These are phyloP conservation scores for Hirtodrosophila alboralis DNA, from an alignment of 2,888 invertebrate species.

Conservation along the genomic window DNA sequence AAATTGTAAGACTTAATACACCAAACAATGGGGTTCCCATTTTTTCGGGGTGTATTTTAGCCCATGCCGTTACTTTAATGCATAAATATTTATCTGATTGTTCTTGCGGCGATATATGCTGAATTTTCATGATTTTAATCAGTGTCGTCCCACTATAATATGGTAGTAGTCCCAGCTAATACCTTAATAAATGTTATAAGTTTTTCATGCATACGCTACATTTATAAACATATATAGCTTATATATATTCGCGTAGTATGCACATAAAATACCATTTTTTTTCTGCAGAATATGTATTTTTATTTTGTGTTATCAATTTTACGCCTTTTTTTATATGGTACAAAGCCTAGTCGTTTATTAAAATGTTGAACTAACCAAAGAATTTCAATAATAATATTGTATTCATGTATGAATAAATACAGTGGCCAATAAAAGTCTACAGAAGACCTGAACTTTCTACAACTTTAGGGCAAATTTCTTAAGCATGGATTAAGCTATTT, in stretches of 20 bases:
- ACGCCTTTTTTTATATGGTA: conserved; percentile 7
- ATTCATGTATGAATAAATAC: too few relatives aligned
- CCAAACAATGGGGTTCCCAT: conserved; percentile 32
- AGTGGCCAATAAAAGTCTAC: too few relatives aligned
- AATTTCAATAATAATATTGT: too few relatives aligned
- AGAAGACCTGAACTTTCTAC: too few relatives aligned
- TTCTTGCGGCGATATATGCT: conserved; percentile 41
- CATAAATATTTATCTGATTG: conserved; percentile 58
- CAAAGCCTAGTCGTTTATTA: conserved; percentile 1
- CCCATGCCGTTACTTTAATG: conserved; percentile 32
- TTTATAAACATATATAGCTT: conserved; percentile 5
- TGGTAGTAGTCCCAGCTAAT: conserved; percentile 23
- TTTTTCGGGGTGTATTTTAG: too few relatives aligned
- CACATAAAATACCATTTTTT: conserved; percentile 1
- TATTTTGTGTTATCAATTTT: conserved; percentile 2
- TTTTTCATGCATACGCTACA: conserved; percentile 26
- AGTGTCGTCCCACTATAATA: conserved; percentile 38
- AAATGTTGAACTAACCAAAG: too few relatives aligned
- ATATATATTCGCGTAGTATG: too few relatives aligned
- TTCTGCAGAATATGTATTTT: conserved; percentile 15
- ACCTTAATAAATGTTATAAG: conserved; percentile 45
- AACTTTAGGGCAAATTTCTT: too few relatives aligned
- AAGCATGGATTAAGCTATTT: too few relatives aligned
- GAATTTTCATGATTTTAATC: conserved; percentile 58
- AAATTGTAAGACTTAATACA: conserved; percentile 41